Conservation (phyloP, 2,797 vertebrate genomes). For the Bryconaethiops microstoma region DNA sequence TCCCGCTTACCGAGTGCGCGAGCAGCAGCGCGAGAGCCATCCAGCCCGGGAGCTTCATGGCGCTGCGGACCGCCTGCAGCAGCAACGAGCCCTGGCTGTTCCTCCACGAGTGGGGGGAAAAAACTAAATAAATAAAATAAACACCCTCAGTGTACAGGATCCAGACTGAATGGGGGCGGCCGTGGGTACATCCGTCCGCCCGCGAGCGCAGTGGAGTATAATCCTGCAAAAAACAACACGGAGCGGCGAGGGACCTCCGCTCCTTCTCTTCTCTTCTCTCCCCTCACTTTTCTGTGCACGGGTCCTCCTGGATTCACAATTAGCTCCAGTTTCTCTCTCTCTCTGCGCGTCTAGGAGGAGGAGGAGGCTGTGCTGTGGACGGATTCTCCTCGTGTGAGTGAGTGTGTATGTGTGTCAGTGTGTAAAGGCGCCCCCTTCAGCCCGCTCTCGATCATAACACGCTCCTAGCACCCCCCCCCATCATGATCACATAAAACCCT, state of each 20-base stretch:
- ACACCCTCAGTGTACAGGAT: conserved; percentile 60
- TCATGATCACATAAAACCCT: too few relatives aligned
- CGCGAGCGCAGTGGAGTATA: conserved; percentile 58
- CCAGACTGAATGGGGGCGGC: conserved; percentile 72
- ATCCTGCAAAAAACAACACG: conserved; percentile 61
- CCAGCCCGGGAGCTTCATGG: conserved; percentile 79
- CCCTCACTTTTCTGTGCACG: conserved; percentile 52
- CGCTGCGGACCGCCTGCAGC: conserved; percentile 64
- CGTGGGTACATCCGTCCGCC: conserved; percentile 66
- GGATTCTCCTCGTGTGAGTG: conserved; percentile 53
- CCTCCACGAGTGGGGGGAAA: conserved; percentile 26
- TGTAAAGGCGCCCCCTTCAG: conserved; percentile 81
- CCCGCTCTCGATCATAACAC: conserved; percentile 17
- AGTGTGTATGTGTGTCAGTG: conserved; percentile 33
- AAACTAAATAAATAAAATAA: conserved; percentile 40
- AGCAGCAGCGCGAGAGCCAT: conserved; percentile 74
- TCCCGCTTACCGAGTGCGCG: conserved; percentile 75
- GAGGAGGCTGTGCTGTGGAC: conserved; percentile 33
- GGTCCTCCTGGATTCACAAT: conserved; percentile 70
- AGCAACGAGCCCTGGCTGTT: conserved; percentile 64
- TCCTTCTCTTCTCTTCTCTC: conserved; percentile 50
- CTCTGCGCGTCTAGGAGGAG: conserved; percentile 64
- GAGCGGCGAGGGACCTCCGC: conserved; percentile 33
- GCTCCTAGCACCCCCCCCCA: too few relatives aligned
- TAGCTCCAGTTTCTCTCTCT: conserved; percentile 64